Evolutionary conservation across 2,888 invertebrate species (phyloP).

Genomic region (Marasmarcha lunaedactyla): DNA sequence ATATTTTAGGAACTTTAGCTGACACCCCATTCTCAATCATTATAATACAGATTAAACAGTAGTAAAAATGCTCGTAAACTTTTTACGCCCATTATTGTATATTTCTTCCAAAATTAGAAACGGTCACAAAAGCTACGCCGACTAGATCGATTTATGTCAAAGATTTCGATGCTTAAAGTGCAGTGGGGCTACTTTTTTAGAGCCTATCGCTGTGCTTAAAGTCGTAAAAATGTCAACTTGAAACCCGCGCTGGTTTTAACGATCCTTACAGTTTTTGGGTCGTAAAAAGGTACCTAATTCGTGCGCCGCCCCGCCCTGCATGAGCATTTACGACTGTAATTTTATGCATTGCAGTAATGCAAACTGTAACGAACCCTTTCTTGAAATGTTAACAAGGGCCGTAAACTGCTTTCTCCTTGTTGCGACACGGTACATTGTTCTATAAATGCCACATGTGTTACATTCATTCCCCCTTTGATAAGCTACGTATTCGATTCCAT

Average conservation of each 20-base stretch:
- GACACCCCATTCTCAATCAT: slow-evolving; percentile 26
- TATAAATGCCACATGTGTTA: too few relatives aligned
- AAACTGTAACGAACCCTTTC: slow-evolving; percentile 22
- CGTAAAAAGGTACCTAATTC: slow-evolving; percentile 26
- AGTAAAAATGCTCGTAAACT: slow-evolving; percentile 57
- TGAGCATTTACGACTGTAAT: slow-evolving; percentile 31
- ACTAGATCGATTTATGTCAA: slow-evolving; percentile 30
- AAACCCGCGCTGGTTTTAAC: slow-evolving; percentile 28
- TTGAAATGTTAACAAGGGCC: slow-evolving; percentile 26
- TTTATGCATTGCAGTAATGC: slow-evolving; percentile 29
- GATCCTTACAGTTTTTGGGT: slow-evolving; percentile 36
- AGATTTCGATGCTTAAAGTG: slow-evolving; percentile 40
- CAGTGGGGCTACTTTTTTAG: slow-evolving; percentile 34
- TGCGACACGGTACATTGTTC: neutral
- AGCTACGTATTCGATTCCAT: too few relatives aligned
- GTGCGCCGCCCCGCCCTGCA: slow-evolving; percentile 15
- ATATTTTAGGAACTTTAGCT: too few relatives aligned
- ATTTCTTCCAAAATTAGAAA: slow-evolving; percentile 54
- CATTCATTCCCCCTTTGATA: too few relatives aligned
- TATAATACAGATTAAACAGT: slow-evolving; percentile 59
- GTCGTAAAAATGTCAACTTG: slow-evolving; percentile 51
- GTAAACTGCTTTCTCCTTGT: slow-evolving; percentile 17
- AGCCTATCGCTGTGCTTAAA: slow-evolving; percentile 38
- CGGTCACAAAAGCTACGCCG: slow-evolving; percentile 45
- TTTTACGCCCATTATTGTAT: slow-evolving; percentile 50